These are phyloP conservation scores for Tribolium freemani DNA, from an alignment of 2,888 invertebrate species.

Conservation along the genomic window DNA sequence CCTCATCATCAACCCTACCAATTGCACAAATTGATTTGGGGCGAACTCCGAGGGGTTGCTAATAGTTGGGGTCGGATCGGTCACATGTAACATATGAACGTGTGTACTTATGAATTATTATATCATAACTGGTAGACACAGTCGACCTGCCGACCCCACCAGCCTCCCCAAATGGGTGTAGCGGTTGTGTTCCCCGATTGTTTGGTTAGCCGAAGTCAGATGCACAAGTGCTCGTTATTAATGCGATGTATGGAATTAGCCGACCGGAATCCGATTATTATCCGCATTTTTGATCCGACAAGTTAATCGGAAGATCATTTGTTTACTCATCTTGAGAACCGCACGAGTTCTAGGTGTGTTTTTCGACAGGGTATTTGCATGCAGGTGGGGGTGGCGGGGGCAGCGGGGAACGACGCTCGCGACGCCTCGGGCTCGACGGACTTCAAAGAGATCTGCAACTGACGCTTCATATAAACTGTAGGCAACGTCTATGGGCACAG, in stretches of 20 bases:
- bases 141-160: conserved; percentile 19
- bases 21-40: conserved; percentile 55
- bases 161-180: neutral
- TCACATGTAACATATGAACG: conserved; percentile 57
- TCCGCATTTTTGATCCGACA: conserved; percentile 1
- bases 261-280: conserved; percentile 22
- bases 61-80: conserved; percentile 58
- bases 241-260: conserved; percentile 32
- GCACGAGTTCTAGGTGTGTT: conserved; percentile 25
- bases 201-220: conserved; percentile 65
- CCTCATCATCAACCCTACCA: conserved; percentile 46
- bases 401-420: conserved; percentile 48
- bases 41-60: conserved; percentile 49
- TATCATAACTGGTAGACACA: conserved; percentile 59
- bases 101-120: conserved; percentile 64
- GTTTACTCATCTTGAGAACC: neutral
- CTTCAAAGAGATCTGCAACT: conserved; percentile 61
- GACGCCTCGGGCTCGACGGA: conserved; percentile 52
- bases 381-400: conserved; percentile 37
- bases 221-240: conserved; percentile 65
- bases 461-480: conserved; percentile 58
- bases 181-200: conserved; percentile 27
- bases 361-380: conserved; percentile 35
- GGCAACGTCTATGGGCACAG: conserved; percentile 47
- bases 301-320: conserved; percentile 6